These are phyloP conservation scores for Pseudomyrmex pallidus DNA, from an alignment of 1,140 invertebrate genomes.

Conservation along the genomic window DNA sequence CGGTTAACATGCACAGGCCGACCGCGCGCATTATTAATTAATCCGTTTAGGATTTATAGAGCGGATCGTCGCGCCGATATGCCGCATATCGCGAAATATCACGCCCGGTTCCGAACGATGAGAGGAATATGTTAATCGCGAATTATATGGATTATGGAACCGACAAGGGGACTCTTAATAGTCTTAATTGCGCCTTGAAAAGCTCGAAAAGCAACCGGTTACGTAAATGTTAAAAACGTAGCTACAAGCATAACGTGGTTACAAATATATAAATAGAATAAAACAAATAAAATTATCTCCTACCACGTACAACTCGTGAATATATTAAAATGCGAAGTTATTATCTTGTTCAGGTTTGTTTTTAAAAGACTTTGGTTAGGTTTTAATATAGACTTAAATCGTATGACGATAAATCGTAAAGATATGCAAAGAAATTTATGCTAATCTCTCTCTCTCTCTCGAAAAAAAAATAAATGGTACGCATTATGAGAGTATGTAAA, in stretches of 20 bases:
- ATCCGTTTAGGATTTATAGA: conserved; percentile 74
- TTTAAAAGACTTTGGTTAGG: background rate
- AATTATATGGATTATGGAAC: too few species aligned
- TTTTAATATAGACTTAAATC: background rate
- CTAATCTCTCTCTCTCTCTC: background rate
- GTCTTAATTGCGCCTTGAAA: background rate
- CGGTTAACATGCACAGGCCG: conserved; percentile 66
- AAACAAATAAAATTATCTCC: too few species aligned
- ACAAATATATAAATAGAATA: too few species aligned
- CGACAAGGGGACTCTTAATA: background rate
- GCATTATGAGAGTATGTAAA: background rate
- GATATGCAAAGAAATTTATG: too few species aligned
- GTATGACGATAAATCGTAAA: too few species aligned
- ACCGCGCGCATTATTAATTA: conserved; percentile 73
- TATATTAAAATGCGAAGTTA: too few species aligned
- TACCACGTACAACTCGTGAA: too few species aligned
- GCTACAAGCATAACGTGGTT: background rate
- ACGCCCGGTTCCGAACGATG: background rate
- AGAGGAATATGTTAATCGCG: conserved; percentile 22
- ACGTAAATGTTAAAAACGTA: background rate
- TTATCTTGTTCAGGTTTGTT: background rate
- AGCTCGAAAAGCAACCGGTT: background rate
- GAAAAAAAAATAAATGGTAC: background rate
- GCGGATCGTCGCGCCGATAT: conserved; percentile 47
- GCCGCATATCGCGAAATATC: conserved; percentile 5